phyloP scores from a whole-genome alignment of 2,888 invertebrate species.

The Spodoptera exigua region DNA sequence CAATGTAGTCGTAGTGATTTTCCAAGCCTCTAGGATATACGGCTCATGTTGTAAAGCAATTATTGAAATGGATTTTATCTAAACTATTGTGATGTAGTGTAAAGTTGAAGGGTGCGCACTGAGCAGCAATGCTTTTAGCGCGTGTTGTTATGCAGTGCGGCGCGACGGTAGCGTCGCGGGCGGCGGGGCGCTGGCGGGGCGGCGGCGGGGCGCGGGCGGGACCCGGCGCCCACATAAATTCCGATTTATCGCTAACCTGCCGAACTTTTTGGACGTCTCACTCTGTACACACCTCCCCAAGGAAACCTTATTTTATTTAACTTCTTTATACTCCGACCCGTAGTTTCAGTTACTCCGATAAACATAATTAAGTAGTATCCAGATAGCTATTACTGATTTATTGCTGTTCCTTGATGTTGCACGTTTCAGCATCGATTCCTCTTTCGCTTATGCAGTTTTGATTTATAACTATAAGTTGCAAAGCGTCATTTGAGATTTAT shows the following conservation, averaged over 20 bases:
- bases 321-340: conserved; percentile 76
- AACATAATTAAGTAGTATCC: conserved; percentile 64
- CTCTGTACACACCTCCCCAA: conserved; percentile 72
- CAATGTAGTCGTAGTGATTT: conserved; percentile 16
- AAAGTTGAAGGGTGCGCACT: conserved; percentile 57
- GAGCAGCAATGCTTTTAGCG: conserved; percentile 73
- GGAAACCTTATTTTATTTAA: conserved; percentile 84
- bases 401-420: conserved; percentile 38
- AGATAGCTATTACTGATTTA: conserved; percentile 56
- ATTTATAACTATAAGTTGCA: no score
- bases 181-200: conserved; percentile 33
- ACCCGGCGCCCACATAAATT: conserved; percentile 82
- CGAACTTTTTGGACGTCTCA: conserved; percentile 84
- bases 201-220: conserved; percentile 60
- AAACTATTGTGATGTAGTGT: conserved; percentile 52
- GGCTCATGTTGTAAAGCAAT: conserved; percentile 42
- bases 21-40: conserved; percentile 9
- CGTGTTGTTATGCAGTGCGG: conserved; percentile 67
- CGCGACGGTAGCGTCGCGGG: conserved; percentile 40
- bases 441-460: conserved; percentile 1
- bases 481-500: no score
- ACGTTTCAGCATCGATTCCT: conserved; percentile 16
- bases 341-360: conserved; percentile 70
- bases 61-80: conserved; percentile 46
- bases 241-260: conserved; percentile 85